Evolutionary conservation across 2,888 invertebrate genomes (phyloP), one percentile per base, ranked within the genome.

Genomic region (Venusia cambrica): DNA sequence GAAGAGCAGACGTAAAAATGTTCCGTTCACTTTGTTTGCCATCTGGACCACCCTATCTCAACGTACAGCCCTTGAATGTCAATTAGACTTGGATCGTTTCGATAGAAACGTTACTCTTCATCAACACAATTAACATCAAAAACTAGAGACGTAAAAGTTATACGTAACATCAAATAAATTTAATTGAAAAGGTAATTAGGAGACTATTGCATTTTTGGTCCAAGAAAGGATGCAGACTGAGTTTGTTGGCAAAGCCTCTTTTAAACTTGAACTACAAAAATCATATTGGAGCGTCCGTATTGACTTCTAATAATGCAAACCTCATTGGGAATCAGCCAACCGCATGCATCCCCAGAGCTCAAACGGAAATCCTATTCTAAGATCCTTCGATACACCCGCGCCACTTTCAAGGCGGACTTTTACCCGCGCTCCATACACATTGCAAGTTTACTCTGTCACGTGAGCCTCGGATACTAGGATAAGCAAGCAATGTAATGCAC

Each of bases 391-490:
- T 45, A 44, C 45, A 33, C 31, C 19, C 35, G 36, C 38, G 29
- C 27, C 38, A 14, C 35, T 49, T 42, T 39, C 40, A 18, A 33
- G 17, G 31, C 35, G 51, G 46, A 49, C 50, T 51, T 47, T 44
- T 44, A 38, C 22, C 15, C 46, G 41, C 41, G 54, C 48, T 55
- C 49, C 55, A 58, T 62, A 64, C 51, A 68, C 61, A 62, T 48
- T 52, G 58, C 48, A 17, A 52, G 58, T 63, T 66, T 67, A 67
- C 61, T 51, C 57, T 54, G 60, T 53, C 56, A 54, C 54, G 51
- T 48, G 54, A 57, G 56, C 43, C 47, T 45, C 29, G 49, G 21
- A 32, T 36, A 27, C 31, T 27, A 30, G 54, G 54, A 59, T 67
- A 67, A 63, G 53, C 49, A 55, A 38, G 34, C 25, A 34, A 29